These are phyloP conservation scores for Hipposideros larvatus DNA, from an alignment of 2,797 vertebrate species.

Conservation along the genomic window DNA sequence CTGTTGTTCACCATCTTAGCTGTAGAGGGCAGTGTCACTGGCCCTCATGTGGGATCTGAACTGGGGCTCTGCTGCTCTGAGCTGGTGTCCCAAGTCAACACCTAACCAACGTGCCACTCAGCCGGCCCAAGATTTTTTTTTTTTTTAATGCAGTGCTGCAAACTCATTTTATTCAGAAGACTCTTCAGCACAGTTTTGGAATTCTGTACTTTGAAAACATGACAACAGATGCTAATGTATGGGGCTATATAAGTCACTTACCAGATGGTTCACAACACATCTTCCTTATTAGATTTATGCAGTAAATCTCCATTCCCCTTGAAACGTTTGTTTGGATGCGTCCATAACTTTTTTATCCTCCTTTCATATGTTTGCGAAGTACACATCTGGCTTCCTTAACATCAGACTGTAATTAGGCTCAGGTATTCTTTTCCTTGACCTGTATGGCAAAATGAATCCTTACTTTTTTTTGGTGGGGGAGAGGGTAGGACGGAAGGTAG, in stretches of 20 bases:
- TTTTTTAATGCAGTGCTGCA: background rate
- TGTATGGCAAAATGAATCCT: conserved; percentile 1
- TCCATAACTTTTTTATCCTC: conserved; percentile 61
- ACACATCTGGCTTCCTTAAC: conserved; percentile 56
- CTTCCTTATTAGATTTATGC: conserved; percentile 74
- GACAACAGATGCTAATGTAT: conserved; percentile 74
- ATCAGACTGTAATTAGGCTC: conserved; percentile 32
- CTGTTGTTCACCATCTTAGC: too few relatives aligned
- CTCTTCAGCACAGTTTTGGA: conserved; percentile 74
- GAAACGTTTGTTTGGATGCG: conserved; percentile 67
- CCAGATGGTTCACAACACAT: conserved; percentile 67
- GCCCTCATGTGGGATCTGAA: too few relatives aligned
- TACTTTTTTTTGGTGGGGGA: background rate
- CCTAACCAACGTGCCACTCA: too few relatives aligned
- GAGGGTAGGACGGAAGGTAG: too few relatives aligned
- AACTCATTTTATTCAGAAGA: conserved; percentile 56
- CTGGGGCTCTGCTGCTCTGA: too few relatives aligned
- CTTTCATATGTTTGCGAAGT: conserved; percentile 49
- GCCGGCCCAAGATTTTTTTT: background rate
- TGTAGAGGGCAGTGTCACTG: too few relatives aligned
- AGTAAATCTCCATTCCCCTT: conserved; percentile 72
- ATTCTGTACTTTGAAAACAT: conserved; percentile 74
- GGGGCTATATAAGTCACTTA: conserved; percentile 68
- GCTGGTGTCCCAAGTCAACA: too few relatives aligned
- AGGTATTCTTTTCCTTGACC: background rate